Evolutionary conservation across 2,888 invertebrate genomes (phyloP), one percentile per base, ranked within the genome.

Genomic region (Harpalus rufipes): DNA sequence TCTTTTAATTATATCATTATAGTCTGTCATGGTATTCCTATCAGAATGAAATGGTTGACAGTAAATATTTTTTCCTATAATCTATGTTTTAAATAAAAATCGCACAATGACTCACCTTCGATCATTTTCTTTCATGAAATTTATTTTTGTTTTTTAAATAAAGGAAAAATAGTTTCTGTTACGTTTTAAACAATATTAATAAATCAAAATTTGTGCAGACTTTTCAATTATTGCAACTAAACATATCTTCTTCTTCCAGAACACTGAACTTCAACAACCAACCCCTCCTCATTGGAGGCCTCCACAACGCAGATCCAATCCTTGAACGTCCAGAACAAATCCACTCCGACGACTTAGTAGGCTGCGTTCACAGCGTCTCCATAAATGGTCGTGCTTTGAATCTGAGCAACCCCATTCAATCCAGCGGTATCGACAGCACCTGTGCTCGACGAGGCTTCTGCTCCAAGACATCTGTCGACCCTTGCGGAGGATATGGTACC

Each of bases 241-340:
- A 32, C 12, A 51, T 51, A 12, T 51, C 10, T 51, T 68, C 84
- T 79, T 41, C 86, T 94, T 94, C 32, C 93, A 97, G 97, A 82
- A 97, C 97, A 0, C 91, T 98, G 68, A 97, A 97, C 90, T 98
- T 98, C 91, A 97, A 97, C 92, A 96, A 96, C 87, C 96, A 97
- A 88, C 96, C 96, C 0, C 91, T 98, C 85, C 93, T 96, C 68
- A 93, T 98, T 86, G 98, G 98, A 21, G 98, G 98, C 7, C 92
- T 98, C 51, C 92, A 94, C 68, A 95, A 95, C 87, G 96, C 97
- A 0, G 97, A 97, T 91, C 96, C 97, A 12, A 95, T 98, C 0
- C 91, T 98, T 32, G 97, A 97, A 90, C 93, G 97, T 65, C 97
- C 97, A 0, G 97, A 97, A 0, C 98, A 98, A 91, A 94, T 98